A percentile compares a stretch with the other conserved stretches of the same genome.
phyloP scores from a whole-genome alignment of 2,797 vertebrate genomes.

The Catostomus latipinnis region DNA sequence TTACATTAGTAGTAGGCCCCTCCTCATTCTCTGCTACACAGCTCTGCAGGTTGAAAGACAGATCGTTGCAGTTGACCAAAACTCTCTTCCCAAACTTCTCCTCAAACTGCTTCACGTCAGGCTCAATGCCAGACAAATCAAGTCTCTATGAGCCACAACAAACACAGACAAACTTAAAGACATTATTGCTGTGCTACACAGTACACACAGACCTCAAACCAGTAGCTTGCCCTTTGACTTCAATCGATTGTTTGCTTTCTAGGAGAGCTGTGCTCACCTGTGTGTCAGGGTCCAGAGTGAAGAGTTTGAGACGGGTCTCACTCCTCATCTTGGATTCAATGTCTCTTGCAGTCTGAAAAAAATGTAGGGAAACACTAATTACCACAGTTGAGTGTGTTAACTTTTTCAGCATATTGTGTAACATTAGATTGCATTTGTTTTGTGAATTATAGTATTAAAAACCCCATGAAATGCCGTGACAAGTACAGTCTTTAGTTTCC shows the following conservation, averaged over 20 bases:
- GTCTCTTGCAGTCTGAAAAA: constrained; percentile 86
- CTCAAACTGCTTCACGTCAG: constrained; percentile 93
- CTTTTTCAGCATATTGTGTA: not conserved
- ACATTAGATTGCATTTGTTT: not conserved
- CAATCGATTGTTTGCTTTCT: constrained; percentile 14
- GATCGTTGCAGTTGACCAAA: constrained; percentile 91
- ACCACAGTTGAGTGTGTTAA: not conserved
- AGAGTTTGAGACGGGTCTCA: constrained; percentile 92
- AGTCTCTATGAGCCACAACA: constrained; percentile 81
- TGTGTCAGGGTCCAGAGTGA: constrained; percentile 92
- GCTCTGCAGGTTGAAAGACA: constrained; percentile 95
- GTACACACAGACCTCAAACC: constrained; percentile 46
- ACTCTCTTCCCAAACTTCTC: constrained; percentile 95
- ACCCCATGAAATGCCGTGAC: too few species aligned
- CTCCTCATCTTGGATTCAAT: constrained; percentile 92
- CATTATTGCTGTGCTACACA: not conserved
- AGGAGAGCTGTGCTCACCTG: constrained; percentile 80
- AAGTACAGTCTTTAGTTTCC: too few species aligned
- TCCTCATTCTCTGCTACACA: constrained; percentile 95
- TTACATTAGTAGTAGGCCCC: constrained; percentile 93
- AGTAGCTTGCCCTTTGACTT: constrained; percentile 14
- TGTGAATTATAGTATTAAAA: not conserved
- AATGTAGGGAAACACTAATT: constrained; percentile 44
- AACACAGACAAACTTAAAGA: constrained; percentile 13
- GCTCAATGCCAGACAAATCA: constrained; percentile 89